These are phyloP conservation scores for Athripsodes cinereus DNA, from an alignment of 2,888 invertebrate genomes.

Conservation along the genomic window DNA sequence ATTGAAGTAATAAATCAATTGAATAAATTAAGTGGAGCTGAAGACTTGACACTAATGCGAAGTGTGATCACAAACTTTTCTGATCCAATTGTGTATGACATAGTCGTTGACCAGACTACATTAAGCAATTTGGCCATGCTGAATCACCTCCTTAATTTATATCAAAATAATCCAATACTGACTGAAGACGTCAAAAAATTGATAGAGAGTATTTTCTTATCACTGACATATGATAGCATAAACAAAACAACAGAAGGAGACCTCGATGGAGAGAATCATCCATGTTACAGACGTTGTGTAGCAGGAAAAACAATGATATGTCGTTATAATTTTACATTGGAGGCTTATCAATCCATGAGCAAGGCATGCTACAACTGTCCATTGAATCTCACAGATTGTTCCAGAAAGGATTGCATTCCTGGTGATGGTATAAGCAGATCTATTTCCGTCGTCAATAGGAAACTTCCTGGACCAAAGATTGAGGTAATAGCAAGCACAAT, in stretches of 20 bases:
- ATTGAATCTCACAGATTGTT: conserved; percentile 65
- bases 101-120: too few relatives aligned
- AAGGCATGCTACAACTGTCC: conserved; percentile 87
- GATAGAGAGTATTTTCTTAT: too few relatives aligned
- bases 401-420: conserved; percentile 71
- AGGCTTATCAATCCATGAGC: conserved; percentile 80
- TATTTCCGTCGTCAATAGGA: conserved; percentile 74
- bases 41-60: too few relatives aligned
- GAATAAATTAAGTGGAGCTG: too few relatives aligned
- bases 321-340: conserved; percentile 66
- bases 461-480: conserved; percentile 80
- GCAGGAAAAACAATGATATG: conserved; percentile 60
- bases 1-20: too few relatives aligned
- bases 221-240: too few relatives aligned
- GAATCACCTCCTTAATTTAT: too few relatives aligned
- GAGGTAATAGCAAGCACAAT: conserved; percentile 60
- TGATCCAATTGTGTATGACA: too few relatives aligned
- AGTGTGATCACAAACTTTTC: too few relatives aligned
- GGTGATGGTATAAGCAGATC: conserved; percentile 75
- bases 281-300: conserved; percentile 62
- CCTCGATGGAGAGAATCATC: conserved; percentile 42
- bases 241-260: conserved; percentile 1
- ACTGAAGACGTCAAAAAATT: too few relatives aligned
- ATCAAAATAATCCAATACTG: too few relatives aligned
- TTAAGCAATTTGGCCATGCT: too few relatives aligned